These are phyloP conservation scores for Oppia nitens DNA, from an alignment of 1,140 invertebrate genomes.

Conservation along the genomic window DNA sequence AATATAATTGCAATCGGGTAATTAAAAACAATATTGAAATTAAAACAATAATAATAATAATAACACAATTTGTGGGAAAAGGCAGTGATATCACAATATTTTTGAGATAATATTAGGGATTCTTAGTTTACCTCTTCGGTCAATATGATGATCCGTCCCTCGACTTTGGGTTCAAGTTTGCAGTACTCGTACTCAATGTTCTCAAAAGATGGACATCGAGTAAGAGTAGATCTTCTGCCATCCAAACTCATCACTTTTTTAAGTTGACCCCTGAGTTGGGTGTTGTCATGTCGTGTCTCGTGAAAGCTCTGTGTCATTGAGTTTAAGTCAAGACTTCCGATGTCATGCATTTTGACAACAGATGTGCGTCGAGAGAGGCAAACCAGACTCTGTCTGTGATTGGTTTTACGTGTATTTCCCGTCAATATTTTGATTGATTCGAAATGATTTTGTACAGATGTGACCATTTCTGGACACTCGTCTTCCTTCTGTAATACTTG, in stretches of 20 bases:
- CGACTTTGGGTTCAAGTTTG: conserved; percentile 49
- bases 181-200: conserved; percentile 56
- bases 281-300: not conserved
- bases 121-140: conserved; percentile 5
- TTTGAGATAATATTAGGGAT: not conserved
- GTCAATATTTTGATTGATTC: conserved; percentile 57
- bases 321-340: not conserved
- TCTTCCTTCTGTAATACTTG: conserved; percentile 57
- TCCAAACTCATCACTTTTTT: not conserved
- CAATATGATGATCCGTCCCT: conserved; percentile 42
- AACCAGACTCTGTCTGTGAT: conserved; percentile 63
- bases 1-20: too few species aligned
- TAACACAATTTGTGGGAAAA: not conserved
- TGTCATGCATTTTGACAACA: conserved; percentile 51
- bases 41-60: too few species aligned
- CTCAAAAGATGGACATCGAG: conserved; percentile 30
- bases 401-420: conserved; percentile 47
- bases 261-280: not conserved
- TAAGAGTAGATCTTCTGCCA: not conserved
- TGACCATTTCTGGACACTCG: conserved; percentile 57
- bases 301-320: not conserved
- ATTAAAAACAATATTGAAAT: too few species aligned
- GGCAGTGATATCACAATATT: not conserved
- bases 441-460: conserved; percentile 72
- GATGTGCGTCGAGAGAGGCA: conserved; percentile 55